phyloP scores from a whole-genome alignment of 2,888 invertebrate genomes.

The Diplolepis rosae region DNA sequence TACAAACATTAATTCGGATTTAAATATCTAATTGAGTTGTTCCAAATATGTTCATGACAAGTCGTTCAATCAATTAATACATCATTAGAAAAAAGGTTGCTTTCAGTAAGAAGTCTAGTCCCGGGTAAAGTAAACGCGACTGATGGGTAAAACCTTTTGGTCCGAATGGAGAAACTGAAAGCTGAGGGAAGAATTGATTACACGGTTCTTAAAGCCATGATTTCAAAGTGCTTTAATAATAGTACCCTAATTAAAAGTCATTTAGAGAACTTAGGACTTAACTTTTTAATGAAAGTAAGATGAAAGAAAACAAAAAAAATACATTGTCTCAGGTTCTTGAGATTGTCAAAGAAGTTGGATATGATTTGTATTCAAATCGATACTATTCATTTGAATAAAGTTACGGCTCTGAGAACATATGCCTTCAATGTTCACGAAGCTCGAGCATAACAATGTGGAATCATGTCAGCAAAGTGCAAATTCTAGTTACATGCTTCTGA shows the following conservation, averaged over 20 bases:
- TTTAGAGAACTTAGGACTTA: background rate
- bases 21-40: background rate
- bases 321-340: no score
- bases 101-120: background rate
- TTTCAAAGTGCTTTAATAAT: slow-evolving; percentile 14
- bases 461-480: no score
- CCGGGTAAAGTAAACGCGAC: background rate
- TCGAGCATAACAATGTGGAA: no score
- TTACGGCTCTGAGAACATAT: no score
- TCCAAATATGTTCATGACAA: background rate
- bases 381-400: no score
- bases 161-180: background rate
- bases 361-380: no score
- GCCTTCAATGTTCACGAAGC: no score
- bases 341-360: background rate
- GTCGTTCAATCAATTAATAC: background rate
- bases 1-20: background rate
- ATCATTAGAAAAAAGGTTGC: slow-evolving; percentile 3
- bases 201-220: slow-evolving; percentile 7
- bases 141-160: slow-evolving; percentile 20
- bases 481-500: no score
- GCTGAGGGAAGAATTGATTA: slow-evolving; percentile 17
- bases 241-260: slow-evolving; percentile 9
- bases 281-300: background rate
- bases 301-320: background rate